Conservation (phyloP, 1,140 invertebrate species). For the Plutomurus gul region DNA sequence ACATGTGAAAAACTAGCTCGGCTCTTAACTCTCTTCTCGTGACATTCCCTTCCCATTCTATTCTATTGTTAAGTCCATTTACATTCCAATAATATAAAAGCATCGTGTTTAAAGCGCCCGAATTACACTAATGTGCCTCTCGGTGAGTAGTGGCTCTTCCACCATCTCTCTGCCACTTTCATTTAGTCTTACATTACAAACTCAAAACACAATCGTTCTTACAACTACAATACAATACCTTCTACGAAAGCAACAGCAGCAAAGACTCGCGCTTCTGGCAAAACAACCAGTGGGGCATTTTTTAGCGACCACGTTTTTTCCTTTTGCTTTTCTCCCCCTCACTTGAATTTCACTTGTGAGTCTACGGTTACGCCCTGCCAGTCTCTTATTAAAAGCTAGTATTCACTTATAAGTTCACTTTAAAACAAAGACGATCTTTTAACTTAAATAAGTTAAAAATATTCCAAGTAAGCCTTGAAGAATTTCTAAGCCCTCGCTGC, state of each 20-base stretch:
- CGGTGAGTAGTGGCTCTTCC: not conserved
- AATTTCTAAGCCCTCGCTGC: not conserved
- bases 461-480: not conserved
- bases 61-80: conserved; percentile 28
- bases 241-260: too few species aligned
- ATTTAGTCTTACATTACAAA: not conserved
- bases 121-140: conserved; percentile 25
- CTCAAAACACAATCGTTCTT: not conserved
- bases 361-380: too few species aligned
- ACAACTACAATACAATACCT: not conserved
- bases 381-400: too few species aligned
- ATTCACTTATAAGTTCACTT: not conserved
- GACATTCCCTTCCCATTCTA: not conserved
- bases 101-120: conserved; percentile 5
- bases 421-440: not conserved
- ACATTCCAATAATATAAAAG: conserved; percentile 28
- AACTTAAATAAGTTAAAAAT: too few species aligned
- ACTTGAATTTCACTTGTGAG: not conserved
- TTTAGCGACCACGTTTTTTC: not conserved
- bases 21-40: conserved; percentile 9
- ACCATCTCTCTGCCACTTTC: not conserved
- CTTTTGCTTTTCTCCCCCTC: not conserved
- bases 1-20: not conserved
- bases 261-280: too few species aligned
- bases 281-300: not conserved